Evolutionary conservation across 2,888 invertebrate species (phyloP).

Genomic region (Dermolepida albohirtum): DNA sequence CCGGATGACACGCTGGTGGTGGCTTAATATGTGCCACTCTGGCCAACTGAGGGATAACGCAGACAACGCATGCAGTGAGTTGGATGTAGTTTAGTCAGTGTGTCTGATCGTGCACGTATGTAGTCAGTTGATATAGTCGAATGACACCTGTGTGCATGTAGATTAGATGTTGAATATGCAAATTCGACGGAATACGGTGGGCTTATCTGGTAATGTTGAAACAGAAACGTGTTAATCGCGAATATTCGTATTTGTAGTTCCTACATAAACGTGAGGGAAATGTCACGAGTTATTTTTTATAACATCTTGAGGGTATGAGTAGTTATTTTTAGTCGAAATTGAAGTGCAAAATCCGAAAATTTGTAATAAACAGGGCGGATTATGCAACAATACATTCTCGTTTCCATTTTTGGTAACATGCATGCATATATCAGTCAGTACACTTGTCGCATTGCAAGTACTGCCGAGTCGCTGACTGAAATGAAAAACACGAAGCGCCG

Average conservation of each 20-base stretch:
- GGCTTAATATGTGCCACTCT: slow-evolving; percentile 73
- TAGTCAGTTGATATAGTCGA: neutral
- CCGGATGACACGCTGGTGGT: slow-evolving; percentile 75
- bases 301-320: neutral
- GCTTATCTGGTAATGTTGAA: slow-evolving; percentile 26
- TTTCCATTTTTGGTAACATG: neutral
- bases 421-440: neutral
- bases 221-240: slow-evolving; percentile 3
- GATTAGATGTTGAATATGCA: slow-evolving; percentile 35
- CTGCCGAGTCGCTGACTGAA: neutral
- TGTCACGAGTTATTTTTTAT: neutral
- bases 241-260: neutral
- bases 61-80: slow-evolving; percentile 58
- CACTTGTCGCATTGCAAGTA: neutral
- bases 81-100: slow-evolving; percentile 9
- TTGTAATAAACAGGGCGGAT: neutral
- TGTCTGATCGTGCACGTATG: neutral
- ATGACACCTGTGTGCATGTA: slow-evolving; percentile 28
- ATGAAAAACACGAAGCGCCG: slow-evolving; percentile 21
- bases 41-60: slow-evolving; percentile 65
- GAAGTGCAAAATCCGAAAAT: neutral
- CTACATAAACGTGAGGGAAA: neutral
- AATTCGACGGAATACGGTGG: slow-evolving; percentile 3
- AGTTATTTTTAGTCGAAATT: neutral
- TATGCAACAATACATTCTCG: slow-evolving; percentile 13